phyloP scores from a whole-genome alignment of 2,888 invertebrate genomes.

The Melikaiella ostensackeni region DNA sequence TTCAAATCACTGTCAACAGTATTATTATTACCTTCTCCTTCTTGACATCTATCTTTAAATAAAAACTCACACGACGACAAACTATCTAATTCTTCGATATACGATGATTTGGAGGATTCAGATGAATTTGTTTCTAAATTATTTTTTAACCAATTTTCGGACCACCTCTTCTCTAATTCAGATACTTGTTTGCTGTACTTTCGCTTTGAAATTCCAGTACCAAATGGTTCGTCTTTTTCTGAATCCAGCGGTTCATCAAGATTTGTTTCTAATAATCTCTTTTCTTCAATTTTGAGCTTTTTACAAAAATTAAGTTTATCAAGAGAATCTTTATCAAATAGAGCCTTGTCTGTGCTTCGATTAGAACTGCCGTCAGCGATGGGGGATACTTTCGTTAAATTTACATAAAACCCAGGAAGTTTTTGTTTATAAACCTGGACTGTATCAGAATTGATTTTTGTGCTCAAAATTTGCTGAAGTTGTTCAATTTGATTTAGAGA shows the following conservation, averaged over 20 bases:
- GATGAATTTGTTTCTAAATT: slow-evolving; percentile 65
- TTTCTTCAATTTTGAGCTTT: slow-evolving; percentile 65
- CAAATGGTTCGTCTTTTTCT: slow-evolving; percentile 43
- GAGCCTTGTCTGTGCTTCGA: slow-evolving; percentile 55
- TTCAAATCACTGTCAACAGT: not conserved
- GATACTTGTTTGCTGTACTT: slow-evolving; percentile 67
- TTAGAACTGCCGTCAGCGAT: slow-evolving; percentile 55
- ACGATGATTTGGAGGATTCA: slow-evolving; percentile 70
- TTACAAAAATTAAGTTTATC: slow-evolving; percentile 64
- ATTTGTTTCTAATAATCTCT: slow-evolving; percentile 56
- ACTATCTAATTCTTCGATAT: slow-evolving; percentile 70
- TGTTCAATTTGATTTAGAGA: slow-evolving; percentile 66
- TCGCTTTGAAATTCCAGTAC: slow-evolving; percentile 48
- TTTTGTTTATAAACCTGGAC: slow-evolving; percentile 65
- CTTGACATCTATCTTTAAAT: slow-evolving; percentile 45
- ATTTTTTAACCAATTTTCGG: slow-evolving; percentile 68
- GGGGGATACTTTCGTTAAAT: slow-evolving; percentile 46
- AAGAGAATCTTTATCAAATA: slow-evolving; percentile 67
- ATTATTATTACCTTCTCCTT: not conserved
- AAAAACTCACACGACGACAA: slow-evolving; percentile 67
- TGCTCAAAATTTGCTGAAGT: slow-evolving; percentile 65
- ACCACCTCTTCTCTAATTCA: slow-evolving; percentile 72
- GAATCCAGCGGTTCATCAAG: slow-evolving; percentile 58
- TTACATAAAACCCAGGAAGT: slow-evolving; percentile 54
- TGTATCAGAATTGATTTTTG: slow-evolving; percentile 67